Evolutionary conservation across 1,140 invertebrate species (phyloP).

Genomic region (Drosophila kepulauana): DNA sequence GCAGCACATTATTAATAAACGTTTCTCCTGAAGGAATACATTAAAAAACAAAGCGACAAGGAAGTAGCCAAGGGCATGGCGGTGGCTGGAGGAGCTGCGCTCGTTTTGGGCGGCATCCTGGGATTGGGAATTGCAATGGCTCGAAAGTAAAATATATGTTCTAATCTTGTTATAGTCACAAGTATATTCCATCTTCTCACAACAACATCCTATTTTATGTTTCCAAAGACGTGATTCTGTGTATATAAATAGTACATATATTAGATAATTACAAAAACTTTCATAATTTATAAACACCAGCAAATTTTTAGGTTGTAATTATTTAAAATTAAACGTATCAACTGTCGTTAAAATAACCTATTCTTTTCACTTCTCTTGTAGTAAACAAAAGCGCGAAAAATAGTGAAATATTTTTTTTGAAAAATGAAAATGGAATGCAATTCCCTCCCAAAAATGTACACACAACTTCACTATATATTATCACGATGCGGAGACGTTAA

Average conservation of each 20-base stretch:
- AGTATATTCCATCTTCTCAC: slow-evolving; percentile 15
- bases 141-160: slow-evolving; percentile 86
- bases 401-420: slow-evolving; percentile 47
- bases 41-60: slow-evolving; percentile 95
- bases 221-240: slow-evolving; percentile 18
- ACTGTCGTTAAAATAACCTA: slow-evolving; percentile 38
- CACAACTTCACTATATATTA: slow-evolving; percentile 10
- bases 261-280: slow-evolving; percentile 2
- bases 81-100: slow-evolving; percentile 92
- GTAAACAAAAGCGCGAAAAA: slow-evolving; percentile 79
- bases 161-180: not conserved
- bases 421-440: slow-evolving; percentile 25
- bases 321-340: slow-evolving; percentile 51
- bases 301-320: slow-evolving; percentile 29
- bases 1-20: not conserved
- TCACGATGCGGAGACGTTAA: slow-evolving; percentile 29
- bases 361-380: slow-evolving; percentile 60
- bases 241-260: slow-evolving; percentile 8
- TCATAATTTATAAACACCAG: slow-evolving; percentile 33
- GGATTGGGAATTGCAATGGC: slow-evolving; percentile 92
- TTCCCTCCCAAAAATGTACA: slow-evolving; percentile 45
- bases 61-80: slow-evolving; percentile 95
- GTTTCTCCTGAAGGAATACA: slow-evolving; percentile 87
- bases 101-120: slow-evolving; percentile 92
- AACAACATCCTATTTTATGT: slow-evolving; percentile 22